Evolutionary conservation across 2,797 vertebrate species (phyloP).

Genomic region (Salarias fasciatus): DNA sequence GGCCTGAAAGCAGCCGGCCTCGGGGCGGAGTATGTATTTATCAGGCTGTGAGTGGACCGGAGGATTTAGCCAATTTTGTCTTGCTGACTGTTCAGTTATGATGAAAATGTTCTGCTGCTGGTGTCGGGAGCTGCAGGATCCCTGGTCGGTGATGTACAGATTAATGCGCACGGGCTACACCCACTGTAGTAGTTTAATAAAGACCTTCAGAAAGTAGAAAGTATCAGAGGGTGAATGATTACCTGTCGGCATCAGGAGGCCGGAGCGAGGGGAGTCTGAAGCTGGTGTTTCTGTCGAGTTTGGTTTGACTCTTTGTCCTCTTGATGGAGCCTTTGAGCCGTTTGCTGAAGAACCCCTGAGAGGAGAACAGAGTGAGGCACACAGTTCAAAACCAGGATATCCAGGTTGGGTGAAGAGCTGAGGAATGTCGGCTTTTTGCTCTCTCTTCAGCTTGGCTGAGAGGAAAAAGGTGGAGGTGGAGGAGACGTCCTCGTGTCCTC

Average conservation of each 20-base stretch:
- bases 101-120: no score
- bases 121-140: no score
- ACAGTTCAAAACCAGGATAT: neutral
- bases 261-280: constrained; percentile 91
- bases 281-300: constrained; percentile 93
- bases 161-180: no score
- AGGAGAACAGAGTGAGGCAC: neutral
- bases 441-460: neutral
- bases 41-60: no score
- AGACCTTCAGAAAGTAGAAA: no score
- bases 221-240: constrained; percentile 9
- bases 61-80: no score
- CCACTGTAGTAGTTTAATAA: no score
- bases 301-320: constrained; percentile 96
- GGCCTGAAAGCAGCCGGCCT: no score
- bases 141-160: no score
- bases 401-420: neutral
- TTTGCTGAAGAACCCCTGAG: constrained; percentile 96
- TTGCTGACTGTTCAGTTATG: no score
- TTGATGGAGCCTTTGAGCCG: constrained; percentile 98
- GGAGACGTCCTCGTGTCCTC: constrained; percentile 1
- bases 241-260: constrained; percentile 89
- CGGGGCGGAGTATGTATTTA: no score
- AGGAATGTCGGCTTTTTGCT: neutral
- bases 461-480: neutral